Percentiles rank a stretch among this genome's conserved stretches.
These are phyloP conservation scores for Chinchilla lanigera DNA, from an alignment of 2,113 vertebrate species.

Conservation along the genomic window DNA sequence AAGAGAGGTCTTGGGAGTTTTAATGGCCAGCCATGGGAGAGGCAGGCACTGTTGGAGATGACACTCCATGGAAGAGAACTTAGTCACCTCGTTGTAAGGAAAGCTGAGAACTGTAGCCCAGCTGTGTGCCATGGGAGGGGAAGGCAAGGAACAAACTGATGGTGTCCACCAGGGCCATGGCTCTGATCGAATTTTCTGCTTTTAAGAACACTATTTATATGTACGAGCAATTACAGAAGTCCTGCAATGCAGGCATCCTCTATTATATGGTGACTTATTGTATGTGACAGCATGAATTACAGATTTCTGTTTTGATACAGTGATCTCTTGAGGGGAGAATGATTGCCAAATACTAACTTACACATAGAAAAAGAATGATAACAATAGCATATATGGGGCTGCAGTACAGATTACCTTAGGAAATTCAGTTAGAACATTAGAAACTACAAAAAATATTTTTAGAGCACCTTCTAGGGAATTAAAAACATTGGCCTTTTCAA, in stretches of 20 bases:
- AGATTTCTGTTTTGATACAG: slow-evolving; percentile 14
- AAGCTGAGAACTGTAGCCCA: not conserved
- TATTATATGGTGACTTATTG: not conserved
- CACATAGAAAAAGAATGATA: not conserved
- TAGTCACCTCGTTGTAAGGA: rapidly evolving
- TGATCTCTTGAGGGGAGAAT: slow-evolving; percentile 3
- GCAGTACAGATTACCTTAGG: not conserved
- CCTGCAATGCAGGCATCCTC: not conserved
- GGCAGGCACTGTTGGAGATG: not conserved
- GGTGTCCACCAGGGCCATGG: not conserved
- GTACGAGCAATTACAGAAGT: not conserved
- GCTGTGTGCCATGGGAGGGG: not conserved
- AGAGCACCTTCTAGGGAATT: not conserved
- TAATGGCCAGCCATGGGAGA: not conserved
- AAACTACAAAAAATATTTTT: not conserved
- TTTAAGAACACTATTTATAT: not conserved
- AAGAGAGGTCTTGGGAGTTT: not conserved
- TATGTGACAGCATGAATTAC: not conserved
- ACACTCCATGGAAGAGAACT: not conserved
- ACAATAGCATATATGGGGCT: not conserved
- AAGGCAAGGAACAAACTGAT: not conserved
- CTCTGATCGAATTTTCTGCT: not conserved
- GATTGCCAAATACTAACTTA: not conserved
- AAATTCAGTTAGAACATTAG: not conserved
- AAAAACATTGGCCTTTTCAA: not conserved